Base-by-base conservation (phyloP, 2,888 invertebrate species). In the Leptura quadrifasciata region DNA sequence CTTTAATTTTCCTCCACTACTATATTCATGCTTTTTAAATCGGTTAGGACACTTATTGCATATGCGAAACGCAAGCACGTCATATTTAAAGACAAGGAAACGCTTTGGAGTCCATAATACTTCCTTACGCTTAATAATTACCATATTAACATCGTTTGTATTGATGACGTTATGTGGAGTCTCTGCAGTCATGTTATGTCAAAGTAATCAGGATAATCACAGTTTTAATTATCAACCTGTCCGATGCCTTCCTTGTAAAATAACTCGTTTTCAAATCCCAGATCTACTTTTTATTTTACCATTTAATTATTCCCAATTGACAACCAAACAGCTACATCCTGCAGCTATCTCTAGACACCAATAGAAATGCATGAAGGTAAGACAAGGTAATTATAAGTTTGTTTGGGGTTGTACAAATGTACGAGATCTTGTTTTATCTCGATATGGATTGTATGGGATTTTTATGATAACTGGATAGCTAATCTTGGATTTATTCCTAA, bases 171-270 rank as follows among this genome's bases (percentile, higher is more conserved):
- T 27, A 54, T 72, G 60, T 57, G 52, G 70, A 76, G 70, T 69
- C 79, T 76, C 79, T 52, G 57, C 75, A 79, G 78, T 76, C 77
- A 68, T 79, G 77, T 78, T 65, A 78, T 76, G 80, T 79, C 78
- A 78, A 78, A 74, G 76, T 72, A 77, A 78, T 80, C 77, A 77
- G 74, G 68, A 58, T 78, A 78, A 78, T 78, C 75, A 60, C 75
- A 76, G 72, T 79, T 79, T 80, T 78, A 79, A 80, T 80, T 74
- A 74, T 74, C 61, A 52, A 67, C 68, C 67, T 47, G 73, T 60
- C 58, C 60, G 18, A 57, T 67, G 47, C 73, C 73, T 74, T 74
- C 47, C 67, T 65, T 67, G 73, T 74, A 65, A 47, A 52, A 39
- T 72, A 54, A 61, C 72, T 52, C 10, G 69, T 58, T 68, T 58